phyloP scores from a whole-genome alignment of 2,797 vertebrate genomes.

The Pseudochromis fuscus region DNA sequence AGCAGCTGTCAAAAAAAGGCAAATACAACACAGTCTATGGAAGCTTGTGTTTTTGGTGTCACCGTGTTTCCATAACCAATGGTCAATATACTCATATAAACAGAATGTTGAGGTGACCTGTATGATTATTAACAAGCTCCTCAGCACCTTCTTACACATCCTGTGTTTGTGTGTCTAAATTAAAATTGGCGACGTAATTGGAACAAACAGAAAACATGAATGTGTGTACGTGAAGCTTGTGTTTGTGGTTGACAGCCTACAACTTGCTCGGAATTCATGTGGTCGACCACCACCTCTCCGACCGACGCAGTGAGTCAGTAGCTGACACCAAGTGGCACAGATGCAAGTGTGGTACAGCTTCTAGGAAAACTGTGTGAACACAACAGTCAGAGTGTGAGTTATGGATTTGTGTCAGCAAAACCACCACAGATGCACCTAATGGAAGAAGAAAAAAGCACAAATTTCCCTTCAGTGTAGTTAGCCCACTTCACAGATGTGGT shows the following conservation, averaged over 20 bases:
- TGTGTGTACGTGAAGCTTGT: not conserved
- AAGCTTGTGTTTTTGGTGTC: not conserved
- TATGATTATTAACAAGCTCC: not conserved
- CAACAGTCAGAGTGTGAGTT: not conserved
- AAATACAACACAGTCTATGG: not conserved
- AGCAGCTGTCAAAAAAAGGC: too few species aligned
- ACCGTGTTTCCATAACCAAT: not conserved
- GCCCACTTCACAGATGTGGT: too few species aligned
- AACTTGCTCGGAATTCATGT: slow-evolving; percentile 1
- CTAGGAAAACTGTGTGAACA: not conserved
- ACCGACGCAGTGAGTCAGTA: not conserved
- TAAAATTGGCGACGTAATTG: not conserved
- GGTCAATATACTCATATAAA: not conserved
- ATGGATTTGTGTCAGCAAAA: not conserved
- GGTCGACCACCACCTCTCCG: not conserved
- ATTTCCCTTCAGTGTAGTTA: not conserved
- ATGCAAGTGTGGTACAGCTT: not conserved
- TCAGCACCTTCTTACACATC: not conserved
- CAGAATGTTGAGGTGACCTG: not conserved
- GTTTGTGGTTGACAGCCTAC: slow-evolving; percentile 7
- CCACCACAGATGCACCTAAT: not conserved
- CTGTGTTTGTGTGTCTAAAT: not conserved
- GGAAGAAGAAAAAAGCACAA: not conserved
- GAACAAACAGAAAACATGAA: not conserved
- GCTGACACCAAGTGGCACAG: not conserved